Evolutionary conservation across 2,888 invertebrate species (phyloP).

Genomic region (Netelia inedita): DNA sequence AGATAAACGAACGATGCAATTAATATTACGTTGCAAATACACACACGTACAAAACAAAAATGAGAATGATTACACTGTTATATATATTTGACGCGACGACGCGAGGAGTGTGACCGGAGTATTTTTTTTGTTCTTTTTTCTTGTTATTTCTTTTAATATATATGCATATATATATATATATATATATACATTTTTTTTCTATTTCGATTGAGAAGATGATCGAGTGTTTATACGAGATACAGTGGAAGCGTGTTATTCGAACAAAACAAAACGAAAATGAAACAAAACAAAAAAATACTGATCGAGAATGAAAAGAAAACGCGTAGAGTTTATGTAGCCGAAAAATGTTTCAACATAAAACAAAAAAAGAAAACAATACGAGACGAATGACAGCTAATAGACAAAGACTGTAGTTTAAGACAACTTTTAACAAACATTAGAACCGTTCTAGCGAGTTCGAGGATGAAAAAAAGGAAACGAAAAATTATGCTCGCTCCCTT

Average conservation of each 20-base stretch:
- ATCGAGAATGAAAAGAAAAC: constrained; percentile 51
- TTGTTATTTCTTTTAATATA: constrained; percentile 39
- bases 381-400: constrained; percentile 77
- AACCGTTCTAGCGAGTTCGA: constrained; percentile 75
- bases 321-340: constrained; percentile 46
- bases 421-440: constrained; percentile 82
- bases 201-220: constrained; percentile 73
- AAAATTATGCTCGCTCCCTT: constrained; percentile 75
- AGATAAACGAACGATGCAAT: constrained; percentile 66
- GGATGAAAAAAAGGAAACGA: constrained; percentile 35
- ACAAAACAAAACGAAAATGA: constrained; percentile 53
- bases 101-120: constrained; percentile 39
- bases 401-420: constrained; percentile 83
- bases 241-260: constrained; percentile 57
- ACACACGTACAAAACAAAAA: constrained; percentile 27
- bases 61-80: constrained; percentile 28
- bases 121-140: constrained; percentile 44
- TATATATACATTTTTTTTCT: constrained; percentile 41
- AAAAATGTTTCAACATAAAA: neutral
- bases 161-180: neutral
- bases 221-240: constrained; percentile 72
- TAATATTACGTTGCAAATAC: constrained; percentile 67
- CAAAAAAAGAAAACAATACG: constrained; percentile 30
- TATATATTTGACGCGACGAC: constrained; percentile 55
- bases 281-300: constrained; percentile 62